phyloP scores from a whole-genome alignment of 2,113 vertebrate species.

The Thinocorus orbignyianus region DNA sequence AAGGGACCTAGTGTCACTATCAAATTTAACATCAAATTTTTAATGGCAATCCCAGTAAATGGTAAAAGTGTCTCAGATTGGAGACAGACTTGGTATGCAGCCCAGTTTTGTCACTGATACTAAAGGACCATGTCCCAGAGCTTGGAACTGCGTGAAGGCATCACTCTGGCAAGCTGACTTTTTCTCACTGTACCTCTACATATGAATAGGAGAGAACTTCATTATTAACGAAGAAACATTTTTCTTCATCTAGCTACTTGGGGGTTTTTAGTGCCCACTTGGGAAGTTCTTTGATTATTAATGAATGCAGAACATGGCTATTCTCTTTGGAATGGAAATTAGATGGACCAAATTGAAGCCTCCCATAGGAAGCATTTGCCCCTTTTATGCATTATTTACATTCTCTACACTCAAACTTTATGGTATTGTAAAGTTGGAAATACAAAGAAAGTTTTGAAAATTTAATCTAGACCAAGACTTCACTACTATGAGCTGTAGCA shows the following conservation, averaged over 20 bases:
- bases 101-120: not conserved
- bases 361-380: not conserved
- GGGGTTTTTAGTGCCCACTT: conserved; percentile 25
- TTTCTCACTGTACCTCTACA: conserved; percentile 7
- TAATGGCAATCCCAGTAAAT: not conserved
- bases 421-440: conserved; percentile 28
- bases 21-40: not conserved
- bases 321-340: conserved; percentile 36
- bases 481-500: conserved; percentile 76
- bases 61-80: not conserved
- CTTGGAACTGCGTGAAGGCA: not conserved
- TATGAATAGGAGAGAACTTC: not conserved
- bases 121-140: not conserved
- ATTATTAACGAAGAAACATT: conserved; percentile 8
- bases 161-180: not conserved
- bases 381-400: conserved; percentile 26
- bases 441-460: not conserved
- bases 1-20: not conserved
- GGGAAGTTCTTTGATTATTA: conserved; percentile 5
- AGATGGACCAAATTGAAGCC: conserved; percentile 52
- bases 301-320: conserved; percentile 20
- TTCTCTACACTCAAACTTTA: conserved; percentile 35
- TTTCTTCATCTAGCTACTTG: conserved; percentile 4
- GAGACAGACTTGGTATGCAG: not conserved
- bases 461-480: conserved; percentile 54